A percentile compares a stretch with the other conserved stretches of the same genome.
These are phyloP conservation scores for Peromyscus californicus DNA, from an alignment of 2,113 vertebrate species.

Conservation along the genomic window DNA sequence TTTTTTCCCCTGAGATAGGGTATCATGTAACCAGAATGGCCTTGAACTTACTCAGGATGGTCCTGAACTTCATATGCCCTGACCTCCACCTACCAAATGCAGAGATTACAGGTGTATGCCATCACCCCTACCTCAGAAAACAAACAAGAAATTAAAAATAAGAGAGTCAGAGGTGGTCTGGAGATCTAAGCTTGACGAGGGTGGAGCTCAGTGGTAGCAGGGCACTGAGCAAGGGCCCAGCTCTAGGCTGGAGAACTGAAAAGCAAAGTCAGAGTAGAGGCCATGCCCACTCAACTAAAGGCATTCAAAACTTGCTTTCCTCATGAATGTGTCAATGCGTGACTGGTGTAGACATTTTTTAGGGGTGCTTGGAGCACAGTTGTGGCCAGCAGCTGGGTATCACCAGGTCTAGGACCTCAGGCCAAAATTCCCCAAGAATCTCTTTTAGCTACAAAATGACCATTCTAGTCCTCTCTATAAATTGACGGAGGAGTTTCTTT, in stretches of 20 bases:
- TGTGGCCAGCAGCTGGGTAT: not conserved
- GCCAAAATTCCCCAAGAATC: not conserved
- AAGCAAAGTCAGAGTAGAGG: not conserved
- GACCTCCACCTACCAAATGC: not conserved
- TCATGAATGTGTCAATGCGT: not conserved
- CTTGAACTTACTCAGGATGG: not conserved
- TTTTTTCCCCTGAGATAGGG: not conserved
- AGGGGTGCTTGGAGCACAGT: not conserved
- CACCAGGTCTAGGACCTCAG: not conserved
- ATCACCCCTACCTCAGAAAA: not conserved
- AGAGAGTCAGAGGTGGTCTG: not conserved
- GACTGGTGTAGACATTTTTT: not conserved
- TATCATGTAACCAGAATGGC: not conserved
- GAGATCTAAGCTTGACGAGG: no score
- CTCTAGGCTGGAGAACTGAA: not conserved
- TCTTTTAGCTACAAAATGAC: not conserved
- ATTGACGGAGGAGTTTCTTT: not conserved
- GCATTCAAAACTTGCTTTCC: not conserved
- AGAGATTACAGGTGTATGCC: no score
- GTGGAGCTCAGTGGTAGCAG: no score
- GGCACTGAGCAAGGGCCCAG: not conserved
- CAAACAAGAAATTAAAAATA: not conserved
- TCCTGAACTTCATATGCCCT: not conserved
- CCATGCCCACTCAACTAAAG: not conserved
- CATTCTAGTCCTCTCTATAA: not conserved